phyloP scores from a whole-genome alignment of 2,888 invertebrate genomes.

The Eretmocerus hayati region DNA sequence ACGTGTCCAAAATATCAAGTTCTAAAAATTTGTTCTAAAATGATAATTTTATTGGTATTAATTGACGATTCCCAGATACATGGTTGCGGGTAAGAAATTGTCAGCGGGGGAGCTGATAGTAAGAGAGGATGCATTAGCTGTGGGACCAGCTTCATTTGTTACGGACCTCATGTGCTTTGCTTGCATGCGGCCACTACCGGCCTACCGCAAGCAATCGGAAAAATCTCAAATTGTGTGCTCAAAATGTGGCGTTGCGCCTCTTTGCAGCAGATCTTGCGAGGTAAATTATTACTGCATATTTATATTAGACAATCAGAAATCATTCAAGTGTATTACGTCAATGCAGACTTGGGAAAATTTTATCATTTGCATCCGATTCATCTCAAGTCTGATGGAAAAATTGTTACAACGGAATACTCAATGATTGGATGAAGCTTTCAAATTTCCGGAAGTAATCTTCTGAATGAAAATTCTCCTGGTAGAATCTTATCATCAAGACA shows the following conservation, averaged over 20 bases:
- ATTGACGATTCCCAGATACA: too few relatives aligned
- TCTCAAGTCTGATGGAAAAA: too few relatives aligned
- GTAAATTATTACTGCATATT: constrained; percentile 24
- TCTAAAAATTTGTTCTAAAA: too few relatives aligned
- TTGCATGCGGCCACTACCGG: constrained; percentile 32
- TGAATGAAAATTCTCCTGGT: too few relatives aligned
- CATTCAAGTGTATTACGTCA: not conserved
- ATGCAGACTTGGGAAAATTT: not conserved
- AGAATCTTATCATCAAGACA: too few relatives aligned
- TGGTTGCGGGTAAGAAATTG: constrained; percentile 61
- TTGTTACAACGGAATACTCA: too few relatives aligned
- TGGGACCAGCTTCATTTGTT: constrained; percentile 54
- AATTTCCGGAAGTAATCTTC: too few relatives aligned
- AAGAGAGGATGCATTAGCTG: constrained; percentile 64
- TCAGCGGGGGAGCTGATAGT: constrained; percentile 65
- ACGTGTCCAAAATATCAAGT: too few relatives aligned
- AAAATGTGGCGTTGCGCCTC: constrained; percentile 39
- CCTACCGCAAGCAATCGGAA: not conserved
- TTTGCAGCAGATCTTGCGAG: constrained; percentile 41
- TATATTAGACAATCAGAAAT: not conserved
- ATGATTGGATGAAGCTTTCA: too few relatives aligned
- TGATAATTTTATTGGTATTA: too few relatives aligned
- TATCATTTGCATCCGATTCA: not conserved
- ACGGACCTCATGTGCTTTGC: constrained; percentile 33
- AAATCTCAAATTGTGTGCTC: constrained; percentile 29